Conservation (phyloP, 2,888 invertebrate species). For the Smittia sp. region DNA sequence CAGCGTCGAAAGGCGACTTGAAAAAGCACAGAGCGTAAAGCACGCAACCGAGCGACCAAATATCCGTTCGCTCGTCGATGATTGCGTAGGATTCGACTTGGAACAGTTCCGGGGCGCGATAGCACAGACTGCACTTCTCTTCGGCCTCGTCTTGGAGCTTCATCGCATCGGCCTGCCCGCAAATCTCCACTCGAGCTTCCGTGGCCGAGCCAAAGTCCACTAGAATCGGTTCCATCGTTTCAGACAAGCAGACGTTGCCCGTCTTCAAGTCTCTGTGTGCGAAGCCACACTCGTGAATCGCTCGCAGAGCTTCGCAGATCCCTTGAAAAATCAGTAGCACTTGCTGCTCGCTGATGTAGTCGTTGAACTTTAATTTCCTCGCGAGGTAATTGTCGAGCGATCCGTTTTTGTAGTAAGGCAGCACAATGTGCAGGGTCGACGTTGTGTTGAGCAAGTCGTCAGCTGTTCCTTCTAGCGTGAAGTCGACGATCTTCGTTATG, state of each 20-base stretch:
- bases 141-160: slow-evolving; percentile 75
- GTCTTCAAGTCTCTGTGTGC: slow-evolving; percentile 86
- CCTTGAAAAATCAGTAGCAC: slow-evolving; percentile 68
- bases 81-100: slow-evolving; percentile 76
- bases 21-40: slow-evolving; percentile 82
- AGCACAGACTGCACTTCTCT: slow-evolving; percentile 83
- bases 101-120: slow-evolving; percentile 84
- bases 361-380: slow-evolving; percentile 57
- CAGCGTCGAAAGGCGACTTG: slow-evolving; percentile 79
- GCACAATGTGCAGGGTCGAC: slow-evolving; percentile 68
- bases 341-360: slow-evolving; percentile 63
- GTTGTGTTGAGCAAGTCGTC: slow-evolving; percentile 67
- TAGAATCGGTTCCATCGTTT: slow-evolving; percentile 68
- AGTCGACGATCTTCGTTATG: slow-evolving; percentile 70
- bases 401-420: slow-evolving; percentile 77
- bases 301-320: slow-evolving; percentile 71
- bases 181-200: slow-evolving; percentile 61
- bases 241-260: slow-evolving; percentile 74
- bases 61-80: slow-evolving; percentile 80
- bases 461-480: slow-evolving; percentile 61
- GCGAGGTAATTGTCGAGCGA: slow-evolving; percentile 70
- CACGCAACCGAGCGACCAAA: slow-evolving; percentile 86
- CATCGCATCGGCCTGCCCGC: slow-evolving; percentile 65
- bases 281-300: slow-evolving; percentile 70
- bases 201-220: slow-evolving; percentile 79